These are phyloP conservation scores for Prietella phreatophila DNA, from an alignment of 2,113 vertebrate genomes.

Conservation along the genomic window DNA sequence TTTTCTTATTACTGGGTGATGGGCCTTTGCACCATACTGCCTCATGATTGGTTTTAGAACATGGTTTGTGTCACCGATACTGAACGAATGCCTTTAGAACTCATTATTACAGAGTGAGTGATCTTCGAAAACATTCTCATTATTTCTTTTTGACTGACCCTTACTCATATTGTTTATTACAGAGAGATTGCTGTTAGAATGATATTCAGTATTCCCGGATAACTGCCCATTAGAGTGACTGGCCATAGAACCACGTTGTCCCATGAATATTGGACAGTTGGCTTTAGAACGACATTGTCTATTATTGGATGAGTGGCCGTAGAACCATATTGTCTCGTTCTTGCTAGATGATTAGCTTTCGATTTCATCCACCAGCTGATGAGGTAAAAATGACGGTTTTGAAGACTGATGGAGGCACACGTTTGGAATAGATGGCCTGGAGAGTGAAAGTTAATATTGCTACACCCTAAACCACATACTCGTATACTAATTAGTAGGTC, in stretches of 20 bases:
- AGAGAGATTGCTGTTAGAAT: background rate
- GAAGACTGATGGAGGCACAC: too few species aligned
- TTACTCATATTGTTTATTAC: background rate
- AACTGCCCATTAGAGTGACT: background rate
- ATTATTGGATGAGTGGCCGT: background rate
- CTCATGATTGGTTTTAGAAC: background rate
- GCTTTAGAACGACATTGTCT: background rate
- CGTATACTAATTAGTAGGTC: background rate
- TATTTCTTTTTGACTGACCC: background rate
- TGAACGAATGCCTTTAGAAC: too few species aligned
- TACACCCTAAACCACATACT: background rate
- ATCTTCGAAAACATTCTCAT: background rate
- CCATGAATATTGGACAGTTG: background rate
- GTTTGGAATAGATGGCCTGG: background rate
- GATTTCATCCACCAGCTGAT: background rate
- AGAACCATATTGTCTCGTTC: background rate
- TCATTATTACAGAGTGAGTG: background rate
- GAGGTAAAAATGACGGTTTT: background rate
- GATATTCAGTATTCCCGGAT: background rate
- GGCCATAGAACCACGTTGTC: background rate
- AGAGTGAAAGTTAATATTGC: background rate
- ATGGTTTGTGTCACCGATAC: background rate
- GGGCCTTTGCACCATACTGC: background rate
- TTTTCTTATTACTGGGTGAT: background rate
- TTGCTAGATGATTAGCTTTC: background rate